A percentile compares a stretch with the other conserved stretches of the same genome.
phyloP scores from a whole-genome alignment of 1,140 invertebrate species.

The Ephestia elutella region DNA sequence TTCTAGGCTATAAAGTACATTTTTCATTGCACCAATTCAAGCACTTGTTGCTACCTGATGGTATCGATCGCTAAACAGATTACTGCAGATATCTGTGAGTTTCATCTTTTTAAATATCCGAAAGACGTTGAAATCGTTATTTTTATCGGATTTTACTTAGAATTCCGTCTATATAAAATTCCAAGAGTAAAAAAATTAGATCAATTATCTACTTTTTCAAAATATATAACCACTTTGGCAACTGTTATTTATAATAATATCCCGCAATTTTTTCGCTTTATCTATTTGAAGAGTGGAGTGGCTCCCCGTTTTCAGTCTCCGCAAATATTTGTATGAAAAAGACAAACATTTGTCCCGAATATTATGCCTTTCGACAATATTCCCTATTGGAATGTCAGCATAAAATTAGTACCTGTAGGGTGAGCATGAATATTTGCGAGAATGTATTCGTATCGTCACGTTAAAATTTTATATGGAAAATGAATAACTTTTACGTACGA shows the following conservation, averaged over 20 bases:
- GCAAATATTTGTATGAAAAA: constrained; percentile 4
- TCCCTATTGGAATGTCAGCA: not conserved
- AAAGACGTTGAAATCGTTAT: not conserved
- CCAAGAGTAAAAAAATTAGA: no score
- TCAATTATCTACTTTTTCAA: no score
- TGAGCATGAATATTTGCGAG: no score
- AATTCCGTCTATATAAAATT: no score
- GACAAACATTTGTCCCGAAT: not conserved
- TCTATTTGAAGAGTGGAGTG: not conserved
- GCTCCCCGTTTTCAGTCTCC: not conserved
- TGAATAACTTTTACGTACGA: no score
- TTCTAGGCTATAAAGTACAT: not conserved
- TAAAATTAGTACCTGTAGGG: not conserved
- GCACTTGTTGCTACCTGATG: constrained; percentile 6
- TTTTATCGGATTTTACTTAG: not conserved
- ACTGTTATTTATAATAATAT: not conserved
- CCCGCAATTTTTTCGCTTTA: not conserved
- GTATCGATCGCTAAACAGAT: constrained; percentile 6
- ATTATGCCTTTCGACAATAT: not conserved
- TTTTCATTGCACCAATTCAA: not conserved
- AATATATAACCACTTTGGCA: not conserved
- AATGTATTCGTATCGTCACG: no score
- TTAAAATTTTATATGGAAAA: no score
- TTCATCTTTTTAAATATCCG: constrained; percentile 1
- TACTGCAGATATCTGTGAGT: constrained; percentile 2